phyloP scores from a whole-genome alignment of 2,113 vertebrate species.

The Mesitornis unicolor region DNA sequence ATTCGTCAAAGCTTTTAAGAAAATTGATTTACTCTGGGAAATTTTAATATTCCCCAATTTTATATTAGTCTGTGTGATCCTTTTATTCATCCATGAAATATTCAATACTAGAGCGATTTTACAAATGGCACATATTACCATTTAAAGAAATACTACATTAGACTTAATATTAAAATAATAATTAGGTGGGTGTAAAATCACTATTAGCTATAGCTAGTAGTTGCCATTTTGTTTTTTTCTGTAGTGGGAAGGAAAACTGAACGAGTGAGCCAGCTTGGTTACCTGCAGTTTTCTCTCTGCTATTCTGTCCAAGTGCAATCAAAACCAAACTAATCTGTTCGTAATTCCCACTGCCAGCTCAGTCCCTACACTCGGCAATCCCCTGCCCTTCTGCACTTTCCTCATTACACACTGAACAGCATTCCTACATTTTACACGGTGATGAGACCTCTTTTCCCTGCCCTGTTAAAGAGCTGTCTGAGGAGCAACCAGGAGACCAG shows the following conservation, averaged over 20 bases:
- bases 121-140: rapidly evolving
- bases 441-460: background rate
- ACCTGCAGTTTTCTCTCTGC: background rate
- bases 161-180: background rate
- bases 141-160: background rate
- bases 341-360: background rate
- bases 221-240: background rate
- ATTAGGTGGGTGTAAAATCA: background rate
- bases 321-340: background rate
- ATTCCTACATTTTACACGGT: rapidly evolving
- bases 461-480: background rate
- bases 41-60: background rate
- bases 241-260: background rate
- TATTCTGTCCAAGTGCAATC: rapidly evolving
- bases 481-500: background rate
- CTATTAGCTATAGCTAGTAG: background rate
- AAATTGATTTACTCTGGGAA: constrained; percentile 5
- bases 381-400: background rate
- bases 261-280: background rate
- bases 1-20: background rate
- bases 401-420: rapidly evolving
- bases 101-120: background rate
- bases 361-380: background rate
- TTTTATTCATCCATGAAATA: background rate
- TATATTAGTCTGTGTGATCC: background rate